These are phyloP conservation scores for Deladenus siricidicola DNA, from an alignment of 2,888 invertebrate genomes.

Conservation along the genomic window DNA sequence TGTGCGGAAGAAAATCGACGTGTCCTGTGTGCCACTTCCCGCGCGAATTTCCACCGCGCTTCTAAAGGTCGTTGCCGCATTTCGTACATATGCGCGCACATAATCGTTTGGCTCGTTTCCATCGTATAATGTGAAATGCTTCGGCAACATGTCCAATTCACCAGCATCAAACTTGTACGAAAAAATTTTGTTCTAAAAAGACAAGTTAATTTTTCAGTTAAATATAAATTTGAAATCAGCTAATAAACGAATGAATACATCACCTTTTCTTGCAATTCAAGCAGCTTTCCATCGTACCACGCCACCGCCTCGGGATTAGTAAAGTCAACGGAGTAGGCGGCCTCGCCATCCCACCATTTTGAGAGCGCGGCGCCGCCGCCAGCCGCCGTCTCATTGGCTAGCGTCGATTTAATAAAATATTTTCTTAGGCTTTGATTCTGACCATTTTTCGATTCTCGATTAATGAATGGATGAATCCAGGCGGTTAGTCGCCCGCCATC, in stretches of 20 bases:
- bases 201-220: neutral
- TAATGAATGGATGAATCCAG: slow-evolving; percentile 81
- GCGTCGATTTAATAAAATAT: slow-evolving; percentile 61
- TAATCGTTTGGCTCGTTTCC: slow-evolving; percentile 72
- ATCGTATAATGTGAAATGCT: slow-evolving; percentile 19
- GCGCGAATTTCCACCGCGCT: slow-evolving; percentile 69
- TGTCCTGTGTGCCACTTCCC: slow-evolving; percentile 71
- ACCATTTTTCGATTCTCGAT: slow-evolving; percentile 75
- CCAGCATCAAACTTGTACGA: slow-evolving; percentile 81
- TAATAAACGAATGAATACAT: neutral
- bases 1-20: slow-evolving; percentile 76
- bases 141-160: slow-evolving; percentile 57
- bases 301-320: slow-evolving; percentile 15
- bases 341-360: slow-evolving; percentile 74
- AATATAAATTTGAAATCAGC: neutral
- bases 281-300: slow-evolving; percentile 12
- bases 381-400: too few relatives aligned
- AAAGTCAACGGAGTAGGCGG: slow-evolving; percentile 11
- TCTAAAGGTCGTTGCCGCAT: slow-evolving; percentile 19
- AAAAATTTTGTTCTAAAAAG: slow-evolving; percentile 63
- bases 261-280: slow-evolving; percentile 5
- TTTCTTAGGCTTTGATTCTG: slow-evolving; percentile 65
- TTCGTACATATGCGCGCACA: slow-evolving; percentile 57
- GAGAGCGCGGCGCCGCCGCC: slow-evolving; percentile 63
- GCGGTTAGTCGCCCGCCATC: slow-evolving; percentile 69